Evolutionary conservation across 2,888 invertebrate species (phyloP).

Genomic region (Macrosoma leucophasiata): DNA sequence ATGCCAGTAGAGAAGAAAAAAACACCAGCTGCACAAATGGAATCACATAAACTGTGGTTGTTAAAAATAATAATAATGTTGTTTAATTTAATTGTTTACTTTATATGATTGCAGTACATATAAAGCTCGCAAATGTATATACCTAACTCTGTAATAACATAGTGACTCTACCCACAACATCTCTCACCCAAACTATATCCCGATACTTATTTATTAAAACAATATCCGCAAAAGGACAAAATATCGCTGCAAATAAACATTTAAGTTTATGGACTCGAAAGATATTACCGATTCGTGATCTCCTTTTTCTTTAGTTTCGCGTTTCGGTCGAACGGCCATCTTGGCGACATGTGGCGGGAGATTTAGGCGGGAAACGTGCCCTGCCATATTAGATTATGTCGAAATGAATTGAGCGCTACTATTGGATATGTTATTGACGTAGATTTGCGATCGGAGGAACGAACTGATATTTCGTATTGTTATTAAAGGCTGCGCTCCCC

Average conservation of each 20-base stretch:
- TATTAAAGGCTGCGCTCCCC: conserved; percentile 66
- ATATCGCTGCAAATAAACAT: conserved; percentile 75
- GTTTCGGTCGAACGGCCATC: conserved; percentile 70
- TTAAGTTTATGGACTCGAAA: conserved; percentile 75
- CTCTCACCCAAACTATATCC: conserved; percentile 13
- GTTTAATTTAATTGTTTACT: too few species aligned
- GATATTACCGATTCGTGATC: conserved; percentile 76
- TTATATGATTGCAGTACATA: too few species aligned
- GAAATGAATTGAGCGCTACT: conserved; percentile 73
- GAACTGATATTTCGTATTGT: conserved; percentile 76
- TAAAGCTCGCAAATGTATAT: too few species aligned
- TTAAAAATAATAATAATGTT: too few species aligned
- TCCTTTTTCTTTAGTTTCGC: conserved; percentile 72
- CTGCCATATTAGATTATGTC: conserved; percentile 73
- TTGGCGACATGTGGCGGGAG: conserved; percentile 76
- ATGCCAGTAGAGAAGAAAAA: too few species aligned
- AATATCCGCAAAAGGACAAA: conserved; percentile 73
- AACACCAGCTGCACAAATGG: too few species aligned
- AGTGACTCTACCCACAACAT: conserved; percentile 2
- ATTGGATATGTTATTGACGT: conserved; percentile 76
- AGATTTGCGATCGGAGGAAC: conserved; percentile 76
- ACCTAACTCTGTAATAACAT: too few species aligned
- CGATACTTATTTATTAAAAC: conserved; percentile 58
- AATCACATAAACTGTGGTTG: too few species aligned
- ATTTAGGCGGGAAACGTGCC: conserved; percentile 75